These are phyloP conservation scores for Diarsia brunnea DNA, from an alignment of 2,888 invertebrate species.

Conservation along the genomic window DNA sequence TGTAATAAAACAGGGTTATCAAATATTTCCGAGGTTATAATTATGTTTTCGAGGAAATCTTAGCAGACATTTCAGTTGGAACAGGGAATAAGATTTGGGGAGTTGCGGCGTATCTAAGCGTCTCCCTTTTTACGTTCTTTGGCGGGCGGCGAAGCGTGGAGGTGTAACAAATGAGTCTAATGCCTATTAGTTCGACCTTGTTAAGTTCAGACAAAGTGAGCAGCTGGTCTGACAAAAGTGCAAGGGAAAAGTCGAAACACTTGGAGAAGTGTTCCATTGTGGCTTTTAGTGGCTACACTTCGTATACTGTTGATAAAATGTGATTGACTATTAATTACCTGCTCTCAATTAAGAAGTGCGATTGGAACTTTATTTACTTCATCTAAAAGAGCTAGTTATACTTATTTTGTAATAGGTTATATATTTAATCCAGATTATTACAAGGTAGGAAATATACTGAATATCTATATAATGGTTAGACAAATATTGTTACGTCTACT, in stretches of 20 bases:
- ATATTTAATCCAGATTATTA: conserved; percentile 2
- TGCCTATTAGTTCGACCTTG: conserved; percentile 88
- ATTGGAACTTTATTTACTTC: conserved; percentile 25
- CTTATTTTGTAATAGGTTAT: too few species aligned
- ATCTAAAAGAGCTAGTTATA: background rate
- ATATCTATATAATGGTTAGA: background rate
- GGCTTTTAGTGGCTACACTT: conserved; percentile 49
- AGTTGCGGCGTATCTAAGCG: conserved; percentile 77
- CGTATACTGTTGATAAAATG: conserved; percentile 38
- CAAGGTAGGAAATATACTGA: background rate
- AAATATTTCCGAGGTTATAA: conserved; percentile 58
- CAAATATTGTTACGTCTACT: conserved; percentile 20
- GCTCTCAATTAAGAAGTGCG: conserved; percentile 28
- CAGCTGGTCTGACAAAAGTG: conserved; percentile 79
- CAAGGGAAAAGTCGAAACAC: conserved; percentile 78
- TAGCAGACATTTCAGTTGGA: conserved; percentile 63
- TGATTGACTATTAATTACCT: conserved; percentile 57
- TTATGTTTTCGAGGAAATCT: conserved; percentile 63
- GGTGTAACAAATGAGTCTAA: conserved; percentile 87
- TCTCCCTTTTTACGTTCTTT: conserved; percentile 83
- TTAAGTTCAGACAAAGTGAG: conserved; percentile 86
- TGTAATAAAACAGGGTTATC: conserved; percentile 39
- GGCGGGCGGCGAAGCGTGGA: conserved; percentile 84
- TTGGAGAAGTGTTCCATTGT: conserved; percentile 66
- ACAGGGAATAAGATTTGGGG: conserved; percentile 75